Conservation (phyloP, 2,888 invertebrate genomes). For the Drosophila lacicola region DNA sequence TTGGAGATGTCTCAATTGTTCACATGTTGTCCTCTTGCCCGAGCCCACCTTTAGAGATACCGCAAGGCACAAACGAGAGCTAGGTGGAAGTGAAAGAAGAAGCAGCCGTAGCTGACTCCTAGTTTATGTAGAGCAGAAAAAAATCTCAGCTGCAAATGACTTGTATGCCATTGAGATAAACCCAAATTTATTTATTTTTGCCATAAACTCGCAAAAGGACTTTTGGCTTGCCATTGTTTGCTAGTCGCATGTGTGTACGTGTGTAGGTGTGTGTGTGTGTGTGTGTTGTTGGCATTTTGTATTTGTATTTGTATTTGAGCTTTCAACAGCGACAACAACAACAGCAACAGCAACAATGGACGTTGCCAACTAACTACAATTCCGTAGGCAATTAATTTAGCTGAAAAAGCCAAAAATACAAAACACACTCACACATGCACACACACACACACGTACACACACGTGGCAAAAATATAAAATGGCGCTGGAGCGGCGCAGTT, state of each 20-base stretch:
- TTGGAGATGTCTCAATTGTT: conserved; percentile 67
- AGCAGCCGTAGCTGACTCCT: neutral
- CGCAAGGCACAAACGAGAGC: conserved; percentile 21
- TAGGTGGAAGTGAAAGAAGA: neutral
- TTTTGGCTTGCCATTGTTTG: conserved; percentile 70
- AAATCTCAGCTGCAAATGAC: conserved; percentile 81
- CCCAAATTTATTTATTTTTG: conserved; percentile 80
- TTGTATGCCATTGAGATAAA: conserved; percentile 79
- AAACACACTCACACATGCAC: conserved; percentile 42
- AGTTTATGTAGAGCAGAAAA: conserved; percentile 40
- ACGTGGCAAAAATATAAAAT: conserved; percentile 67
- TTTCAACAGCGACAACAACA: conserved; percentile 64
- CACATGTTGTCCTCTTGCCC: conserved; percentile 1
- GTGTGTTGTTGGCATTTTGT: conserved; percentile 57
- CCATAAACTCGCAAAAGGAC: conserved; percentile 78
- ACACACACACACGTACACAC: conserved; percentile 9
- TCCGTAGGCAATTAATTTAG: conserved; percentile 80
- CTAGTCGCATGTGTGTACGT: conserved; percentile 15
- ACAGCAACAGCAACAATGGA: conserved; percentile 38
- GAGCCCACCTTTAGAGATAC: conserved; percentile 31
- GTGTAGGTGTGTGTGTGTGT: conserved; percentile 17
- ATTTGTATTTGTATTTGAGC: conserved; percentile 76
- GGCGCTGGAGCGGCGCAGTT: conserved; percentile 39
- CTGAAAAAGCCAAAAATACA: conserved; percentile 77
- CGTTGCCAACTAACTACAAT: conserved; percentile 76